These are phyloP conservation scores for Calidris pugnax DNA, from an alignment of 2,113 vertebrate genomes.

Conservation along the genomic window DNA sequence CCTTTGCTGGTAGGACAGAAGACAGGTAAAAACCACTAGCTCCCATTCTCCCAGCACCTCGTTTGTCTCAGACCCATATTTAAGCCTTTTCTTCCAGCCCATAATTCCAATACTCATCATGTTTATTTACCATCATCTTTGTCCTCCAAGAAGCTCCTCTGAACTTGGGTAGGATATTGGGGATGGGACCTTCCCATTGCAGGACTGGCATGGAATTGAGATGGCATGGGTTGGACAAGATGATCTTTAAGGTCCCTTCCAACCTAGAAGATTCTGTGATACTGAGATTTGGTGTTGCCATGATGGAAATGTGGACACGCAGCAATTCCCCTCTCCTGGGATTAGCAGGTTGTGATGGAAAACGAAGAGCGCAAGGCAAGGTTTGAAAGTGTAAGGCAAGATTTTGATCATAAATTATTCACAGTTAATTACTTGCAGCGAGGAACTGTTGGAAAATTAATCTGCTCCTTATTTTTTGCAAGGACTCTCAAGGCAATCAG, in stretches of 20 bases:
- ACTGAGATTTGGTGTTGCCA: neutral
- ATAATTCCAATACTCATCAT: neutral
- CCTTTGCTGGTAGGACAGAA: neutral
- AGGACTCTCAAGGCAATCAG: neutral
- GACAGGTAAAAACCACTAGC: neutral
- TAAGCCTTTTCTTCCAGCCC: neutral
- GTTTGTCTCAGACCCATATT: neutral
- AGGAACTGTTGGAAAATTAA: neutral
- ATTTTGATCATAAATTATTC: neutral
- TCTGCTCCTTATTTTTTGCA: neutral
- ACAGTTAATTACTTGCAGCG: neutral
- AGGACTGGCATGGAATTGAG: neutral
- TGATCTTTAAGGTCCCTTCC: no score
- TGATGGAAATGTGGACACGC: neutral
- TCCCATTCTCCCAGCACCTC: neutral
- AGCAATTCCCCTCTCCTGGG: neutral
- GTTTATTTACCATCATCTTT: accelerated
- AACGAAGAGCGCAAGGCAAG: neutral
- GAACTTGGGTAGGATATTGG: neutral
- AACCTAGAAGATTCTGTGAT: no score
- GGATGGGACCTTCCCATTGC: neutral
- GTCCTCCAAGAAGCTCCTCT: neutral
- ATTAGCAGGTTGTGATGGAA: neutral
- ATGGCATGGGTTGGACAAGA: no score
- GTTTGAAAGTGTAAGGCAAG: neutral